Percentiles rank a stretch among this genome's conserved stretches.
These are phyloP conservation scores for Paratrypauchen microcephalus DNA, from an alignment of 2,797 vertebrate species.

Conservation along the genomic window DNA sequence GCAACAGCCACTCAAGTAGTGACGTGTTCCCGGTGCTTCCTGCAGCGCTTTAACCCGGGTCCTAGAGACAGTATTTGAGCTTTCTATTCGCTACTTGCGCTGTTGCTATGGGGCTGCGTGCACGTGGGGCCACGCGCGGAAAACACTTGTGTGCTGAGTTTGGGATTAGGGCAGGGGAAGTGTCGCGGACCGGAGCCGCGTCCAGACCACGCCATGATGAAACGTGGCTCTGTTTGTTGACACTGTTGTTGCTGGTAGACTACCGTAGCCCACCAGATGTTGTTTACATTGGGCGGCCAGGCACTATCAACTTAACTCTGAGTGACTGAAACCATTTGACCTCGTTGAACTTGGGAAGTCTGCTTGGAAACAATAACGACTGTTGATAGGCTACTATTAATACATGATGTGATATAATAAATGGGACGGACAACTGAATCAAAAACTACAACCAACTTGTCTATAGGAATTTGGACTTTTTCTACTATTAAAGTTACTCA, in stretches of 20 bases:
- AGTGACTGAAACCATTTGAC: constrained; percentile 24
- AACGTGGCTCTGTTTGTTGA: constrained; percentile 26
- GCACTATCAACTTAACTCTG: neutral
- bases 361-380: constrained; percentile 13
- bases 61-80: constrained; percentile 82
- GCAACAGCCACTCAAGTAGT: constrained; percentile 83
- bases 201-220: constrained; percentile 41
- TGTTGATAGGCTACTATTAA: constrained; percentile 13
- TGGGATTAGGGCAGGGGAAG: constrained; percentile 63
- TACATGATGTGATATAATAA: constrained; percentile 1
- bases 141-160: constrained; percentile 67
- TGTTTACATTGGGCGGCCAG: constrained; percentile 34
- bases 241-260: neutral
- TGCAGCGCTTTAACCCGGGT: constrained; percentile 81
- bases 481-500: neutral
- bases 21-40: constrained; percentile 79
- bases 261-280: constrained; percentile 9
- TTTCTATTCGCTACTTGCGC: constrained; percentile 86
- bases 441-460: neutral
- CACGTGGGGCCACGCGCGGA: constrained; percentile 66
- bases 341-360: constrained; percentile 51
- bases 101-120: constrained; percentile 85
- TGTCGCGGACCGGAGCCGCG: constrained; percentile 52
- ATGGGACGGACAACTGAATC: neutral
- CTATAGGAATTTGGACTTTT: constrained; percentile 2